Conservation (phyloP, 2,797 vertebrate genomes). For the Hippopotamyrus pictus region DNA sequence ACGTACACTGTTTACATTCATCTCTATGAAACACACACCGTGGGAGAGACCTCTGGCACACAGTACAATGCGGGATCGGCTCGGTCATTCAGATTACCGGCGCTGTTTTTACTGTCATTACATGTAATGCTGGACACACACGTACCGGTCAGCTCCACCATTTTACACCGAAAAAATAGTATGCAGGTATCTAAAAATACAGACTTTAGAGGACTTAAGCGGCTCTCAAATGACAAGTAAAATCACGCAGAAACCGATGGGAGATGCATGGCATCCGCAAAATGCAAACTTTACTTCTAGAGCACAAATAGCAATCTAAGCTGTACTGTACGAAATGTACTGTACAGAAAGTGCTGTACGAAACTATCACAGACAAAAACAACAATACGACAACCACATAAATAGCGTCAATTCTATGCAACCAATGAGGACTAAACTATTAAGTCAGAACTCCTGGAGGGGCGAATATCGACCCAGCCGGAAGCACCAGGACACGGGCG, state of each 20-base stretch:
- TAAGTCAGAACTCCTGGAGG: neutral
- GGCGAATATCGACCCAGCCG: neutral
- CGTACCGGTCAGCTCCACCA: neutral
- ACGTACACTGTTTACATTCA: neutral
- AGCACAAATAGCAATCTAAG: neutral
- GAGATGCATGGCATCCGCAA: neutral
- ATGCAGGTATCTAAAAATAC: neutral
- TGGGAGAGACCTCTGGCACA: neutral
- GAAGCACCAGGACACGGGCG: neutral
- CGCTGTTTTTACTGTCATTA: neutral
- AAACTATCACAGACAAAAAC: neutral
- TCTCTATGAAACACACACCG: neutral
- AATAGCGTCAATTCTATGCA: neutral
- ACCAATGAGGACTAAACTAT: neutral
- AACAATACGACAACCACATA: neutral
- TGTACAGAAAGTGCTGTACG: neutral
- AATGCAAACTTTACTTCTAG: neutral
- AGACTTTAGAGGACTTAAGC: neutral
- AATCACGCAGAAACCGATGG: neutral
- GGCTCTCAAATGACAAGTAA: neutral
- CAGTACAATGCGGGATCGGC: neutral
- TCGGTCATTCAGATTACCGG: neutral
- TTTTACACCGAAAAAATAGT: neutral
- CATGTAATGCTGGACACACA: neutral
- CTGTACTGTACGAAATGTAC: no score